These are phyloP conservation scores for Agrochola litura DNA, from an alignment of 2,888 invertebrate genomes.

Conservation along the genomic window DNA sequence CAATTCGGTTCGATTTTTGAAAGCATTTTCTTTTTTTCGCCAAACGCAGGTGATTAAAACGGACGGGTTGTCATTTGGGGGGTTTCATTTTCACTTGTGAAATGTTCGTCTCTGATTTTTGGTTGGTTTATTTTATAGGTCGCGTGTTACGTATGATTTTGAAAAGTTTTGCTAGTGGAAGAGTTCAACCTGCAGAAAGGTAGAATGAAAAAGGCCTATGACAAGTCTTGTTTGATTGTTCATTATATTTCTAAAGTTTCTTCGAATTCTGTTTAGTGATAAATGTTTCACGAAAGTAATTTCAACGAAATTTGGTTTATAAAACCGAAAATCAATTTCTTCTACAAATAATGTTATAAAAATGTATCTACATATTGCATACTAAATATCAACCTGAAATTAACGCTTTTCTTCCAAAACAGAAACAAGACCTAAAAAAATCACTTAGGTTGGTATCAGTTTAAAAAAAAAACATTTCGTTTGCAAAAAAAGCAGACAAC, in stretches of 20 bases:
- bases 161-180: not conserved
- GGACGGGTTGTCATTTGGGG: slow-evolving; percentile 56
- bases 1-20: slow-evolving; percentile 77
- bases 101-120: slow-evolving; percentile 31
- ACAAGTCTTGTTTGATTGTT: not conserved
- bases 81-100: slow-evolving; percentile 51
- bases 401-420: not conserved
- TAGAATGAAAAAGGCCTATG: not conserved
- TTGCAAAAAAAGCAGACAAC: not conserved
- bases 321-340: not conserved
- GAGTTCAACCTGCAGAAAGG: not conserved
- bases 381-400: not conserved
- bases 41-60: slow-evolving; percentile 59
- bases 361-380: not conserved
- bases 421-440: not conserved
- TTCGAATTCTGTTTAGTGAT: not conserved
- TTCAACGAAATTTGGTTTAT: not conserved
- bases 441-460: not conserved
- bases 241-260: not conserved
- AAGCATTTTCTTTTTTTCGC: slow-evolving; percentile 39
- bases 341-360: not conserved
- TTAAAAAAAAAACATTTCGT: not conserved
- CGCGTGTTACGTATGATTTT: slow-evolving; percentile 6
- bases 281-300: not conserved
- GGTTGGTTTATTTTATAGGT: slow-evolving; percentile 4